phyloP scores from a whole-genome alignment of 2,113 vertebrate genomes.

The Scopus umbretta region DNA sequence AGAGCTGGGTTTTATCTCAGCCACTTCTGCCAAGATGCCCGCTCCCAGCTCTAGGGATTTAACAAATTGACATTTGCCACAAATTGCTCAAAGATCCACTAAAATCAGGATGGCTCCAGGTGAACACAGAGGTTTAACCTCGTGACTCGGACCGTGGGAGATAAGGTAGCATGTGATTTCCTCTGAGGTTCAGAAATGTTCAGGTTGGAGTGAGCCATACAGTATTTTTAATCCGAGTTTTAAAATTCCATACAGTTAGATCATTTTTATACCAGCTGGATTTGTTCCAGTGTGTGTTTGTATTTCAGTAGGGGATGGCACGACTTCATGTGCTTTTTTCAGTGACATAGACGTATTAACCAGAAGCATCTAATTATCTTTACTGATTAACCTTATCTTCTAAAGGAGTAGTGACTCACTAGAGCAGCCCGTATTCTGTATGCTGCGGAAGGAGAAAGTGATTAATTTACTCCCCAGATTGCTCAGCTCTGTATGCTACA shows the following conservation, averaged over 20 bases:
- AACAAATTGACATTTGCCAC: neutral
- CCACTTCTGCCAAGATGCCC: neutral
- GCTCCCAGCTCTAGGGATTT: neutral
- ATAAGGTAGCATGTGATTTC: neutral
- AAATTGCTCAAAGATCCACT: neutral
- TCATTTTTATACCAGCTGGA: neutral
- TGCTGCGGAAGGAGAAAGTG: slow-evolving; percentile 26
- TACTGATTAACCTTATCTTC: slow-evolving; percentile 61
- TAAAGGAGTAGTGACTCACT: slow-evolving; percentile 31
- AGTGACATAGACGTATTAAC: slow-evolving; percentile 27
- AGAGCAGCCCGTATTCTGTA: slow-evolving; percentile 24
- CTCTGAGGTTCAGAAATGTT: neutral
- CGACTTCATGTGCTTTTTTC: neutral
- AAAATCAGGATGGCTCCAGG: neutral
- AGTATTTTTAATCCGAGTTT: neutral
- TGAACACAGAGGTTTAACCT: neutral
- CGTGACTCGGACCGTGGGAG: neutral
- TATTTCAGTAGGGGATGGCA: neutral
- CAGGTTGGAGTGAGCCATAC: neutral
- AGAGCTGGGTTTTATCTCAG: neutral
- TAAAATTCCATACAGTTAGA: neutral
- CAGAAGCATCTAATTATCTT: slow-evolving; percentile 49
- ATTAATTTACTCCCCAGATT: slow-evolving; percentile 42
- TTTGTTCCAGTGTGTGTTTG: slow-evolving; percentile 4
- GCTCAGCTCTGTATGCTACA: neutral